Conservation (phyloP, 2,797 vertebrate genomes). For the Furcifer pardalis region DNA sequence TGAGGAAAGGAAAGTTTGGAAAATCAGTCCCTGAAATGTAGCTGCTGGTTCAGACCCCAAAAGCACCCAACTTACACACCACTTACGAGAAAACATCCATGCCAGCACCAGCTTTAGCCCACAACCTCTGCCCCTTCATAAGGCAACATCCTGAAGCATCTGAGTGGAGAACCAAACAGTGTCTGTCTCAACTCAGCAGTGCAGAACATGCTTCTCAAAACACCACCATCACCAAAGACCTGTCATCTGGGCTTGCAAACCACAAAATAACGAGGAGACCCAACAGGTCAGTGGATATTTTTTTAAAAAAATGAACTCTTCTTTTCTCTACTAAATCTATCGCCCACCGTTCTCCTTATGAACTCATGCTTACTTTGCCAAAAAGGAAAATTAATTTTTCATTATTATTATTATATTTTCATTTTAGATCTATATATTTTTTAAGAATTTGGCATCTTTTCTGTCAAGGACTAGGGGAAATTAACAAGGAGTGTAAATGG, state of each 20-base stretch:
- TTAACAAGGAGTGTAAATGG: not conserved
- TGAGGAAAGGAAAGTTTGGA: constrained; percentile 15
- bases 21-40: not conserved
- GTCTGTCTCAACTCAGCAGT: not conserved
- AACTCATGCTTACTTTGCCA: no score
- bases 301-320: not conserved
- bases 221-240: not conserved
- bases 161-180: not conserved
- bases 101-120: constrained; percentile 9
- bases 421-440: not conserved
- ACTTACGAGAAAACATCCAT: no score
- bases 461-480: not conserved
- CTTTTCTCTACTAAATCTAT: not conserved
- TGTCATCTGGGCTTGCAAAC: not conserved
- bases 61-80: constrained; percentile 8
- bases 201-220: constrained; percentile 20
- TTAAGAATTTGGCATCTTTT: not conserved
- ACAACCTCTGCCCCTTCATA: not conserved
- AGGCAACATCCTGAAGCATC: constrained; percentile 12
- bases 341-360: not conserved
- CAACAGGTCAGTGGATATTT: not conserved
- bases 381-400: no score
- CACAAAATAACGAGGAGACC: not conserved
- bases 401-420: no score
- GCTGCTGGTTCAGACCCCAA: not conserved